These are phyloP conservation scores for Malacosoma neustria DNA, from an alignment of 2,888 invertebrate genomes.

Conservation along the genomic window DNA sequence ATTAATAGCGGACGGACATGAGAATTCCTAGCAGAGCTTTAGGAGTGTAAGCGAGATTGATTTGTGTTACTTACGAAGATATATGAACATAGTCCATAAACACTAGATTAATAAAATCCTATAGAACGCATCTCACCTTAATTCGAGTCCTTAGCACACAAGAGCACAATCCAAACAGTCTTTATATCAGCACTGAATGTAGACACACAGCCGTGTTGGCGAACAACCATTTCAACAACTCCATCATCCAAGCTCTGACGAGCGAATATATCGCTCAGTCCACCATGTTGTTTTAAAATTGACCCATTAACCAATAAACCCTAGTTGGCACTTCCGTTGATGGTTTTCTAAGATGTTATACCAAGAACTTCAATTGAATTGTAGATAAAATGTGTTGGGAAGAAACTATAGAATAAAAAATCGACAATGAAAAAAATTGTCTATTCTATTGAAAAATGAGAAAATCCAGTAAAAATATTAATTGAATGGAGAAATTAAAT, in stretches of 20 bases:
- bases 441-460: no score
- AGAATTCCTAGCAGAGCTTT: no score
- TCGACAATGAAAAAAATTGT: no score
- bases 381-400: no score
- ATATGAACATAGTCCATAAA: background rate
- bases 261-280: constrained; percentile 41
- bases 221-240: constrained; percentile 38
- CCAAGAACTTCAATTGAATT: background rate
- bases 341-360: background rate
- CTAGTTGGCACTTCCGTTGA: constrained; percentile 1
- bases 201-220: constrained; percentile 58
- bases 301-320: constrained; percentile 1
- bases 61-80: background rate
- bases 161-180: constrained; percentile 23
- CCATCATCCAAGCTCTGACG: constrained; percentile 33
- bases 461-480: no score
- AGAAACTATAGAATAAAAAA: no score
- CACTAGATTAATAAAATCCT: constrained; percentile 1
- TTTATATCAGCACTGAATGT: constrained; percentile 24
- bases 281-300: constrained; percentile 32
- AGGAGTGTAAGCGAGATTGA: no score
- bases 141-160: constrained; percentile 33
- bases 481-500: no score
- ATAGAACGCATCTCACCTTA: constrained; percentile 38
- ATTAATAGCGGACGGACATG: no score